Evolutionary conservation across 2,888 invertebrate genomes (phyloP).

Genomic region (Cephus pulcher): DNA sequence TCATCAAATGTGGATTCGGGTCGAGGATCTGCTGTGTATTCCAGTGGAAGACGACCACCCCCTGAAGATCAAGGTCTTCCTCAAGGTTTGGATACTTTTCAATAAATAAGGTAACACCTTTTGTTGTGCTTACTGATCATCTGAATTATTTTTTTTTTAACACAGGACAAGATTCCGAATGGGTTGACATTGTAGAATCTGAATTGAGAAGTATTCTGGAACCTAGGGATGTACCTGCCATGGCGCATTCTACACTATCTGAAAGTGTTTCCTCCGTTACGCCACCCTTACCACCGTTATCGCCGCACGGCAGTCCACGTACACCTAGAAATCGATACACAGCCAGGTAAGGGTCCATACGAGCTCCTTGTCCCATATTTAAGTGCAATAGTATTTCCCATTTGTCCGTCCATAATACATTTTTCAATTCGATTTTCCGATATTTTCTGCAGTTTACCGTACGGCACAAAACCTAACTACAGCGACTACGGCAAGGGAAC

Average conservation of each 20-base stretch:
- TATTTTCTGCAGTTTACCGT: constrained; percentile 71
- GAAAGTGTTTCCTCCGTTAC: constrained; percentile 80
- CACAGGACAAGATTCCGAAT: constrained; percentile 77
- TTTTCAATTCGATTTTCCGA: constrained; percentile 10
- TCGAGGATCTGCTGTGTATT: constrained; percentile 83
- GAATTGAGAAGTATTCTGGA: constrained; percentile 83
- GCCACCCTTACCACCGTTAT: constrained; percentile 82
- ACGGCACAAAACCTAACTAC: constrained; percentile 73
- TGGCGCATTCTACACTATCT: constrained; percentile 76
- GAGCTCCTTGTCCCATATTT: neutral
- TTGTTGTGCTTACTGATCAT: constrained; percentile 10
- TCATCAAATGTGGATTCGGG: constrained; percentile 83
- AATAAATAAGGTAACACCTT: constrained; percentile 18
- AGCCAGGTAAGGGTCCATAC: constrained; percentile 48
- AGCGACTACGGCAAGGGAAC: constrained; percentile 67
- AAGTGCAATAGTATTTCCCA: neutral
- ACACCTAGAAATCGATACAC: constrained; percentile 61
- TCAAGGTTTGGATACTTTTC: constrained; percentile 48
- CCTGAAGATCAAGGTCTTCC: constrained; percentile 63
- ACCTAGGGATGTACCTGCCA: constrained; percentile 76
- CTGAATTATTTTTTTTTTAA: neutral
- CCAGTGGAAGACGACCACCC: constrained; percentile 75
- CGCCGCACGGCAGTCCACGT: constrained; percentile 72
- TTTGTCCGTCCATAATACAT: constrained; percentile 5
- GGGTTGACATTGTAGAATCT: constrained; percentile 85